These are phyloP conservation scores for Coregonus clupeaformis DNA, from an alignment of 2,113 vertebrate genomes.

Conservation along the genomic window DNA sequence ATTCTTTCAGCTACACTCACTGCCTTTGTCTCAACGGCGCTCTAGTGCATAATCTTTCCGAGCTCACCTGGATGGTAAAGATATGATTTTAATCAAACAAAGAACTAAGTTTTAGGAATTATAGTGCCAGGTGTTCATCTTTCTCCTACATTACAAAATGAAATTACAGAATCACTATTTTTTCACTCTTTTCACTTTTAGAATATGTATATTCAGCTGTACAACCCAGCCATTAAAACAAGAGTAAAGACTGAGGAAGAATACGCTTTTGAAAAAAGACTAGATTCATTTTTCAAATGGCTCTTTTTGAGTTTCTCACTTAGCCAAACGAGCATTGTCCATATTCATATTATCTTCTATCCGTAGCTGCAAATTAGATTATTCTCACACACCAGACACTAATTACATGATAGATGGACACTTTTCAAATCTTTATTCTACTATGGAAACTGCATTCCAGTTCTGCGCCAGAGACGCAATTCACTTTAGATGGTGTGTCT, in stretches of 20 bases:
- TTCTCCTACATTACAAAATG: not conserved
- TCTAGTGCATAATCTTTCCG: not conserved
- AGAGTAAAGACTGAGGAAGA: slow-evolving; percentile 32
- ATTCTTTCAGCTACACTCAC: not conserved
- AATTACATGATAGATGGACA: slow-evolving; percentile 65
- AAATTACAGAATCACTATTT: too few species aligned
- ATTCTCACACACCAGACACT: slow-evolving; percentile 49
- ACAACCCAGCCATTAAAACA: slow-evolving; percentile 18
- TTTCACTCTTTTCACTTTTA: slow-evolving; percentile 17
- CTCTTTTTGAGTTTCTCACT: slow-evolving; percentile 34
- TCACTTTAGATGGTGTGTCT: slow-evolving; percentile 29
- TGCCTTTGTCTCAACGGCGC: not conserved
- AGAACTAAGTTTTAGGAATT: not conserved
- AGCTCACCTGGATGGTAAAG: too few species aligned
- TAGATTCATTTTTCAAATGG: slow-evolving; percentile 37
- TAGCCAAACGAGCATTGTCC: slow-evolving; percentile 31
- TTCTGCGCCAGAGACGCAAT: slow-evolving; percentile 34
- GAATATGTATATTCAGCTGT: slow-evolving; percentile 23
- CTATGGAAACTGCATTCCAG: slow-evolving; percentile 53
- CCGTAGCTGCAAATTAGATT: slow-evolving; percentile 53
- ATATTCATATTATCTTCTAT: slow-evolving; percentile 50
- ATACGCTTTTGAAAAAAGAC: slow-evolving; percentile 30
- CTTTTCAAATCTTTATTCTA: slow-evolving; percentile 48
- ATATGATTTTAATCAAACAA: not conserved
- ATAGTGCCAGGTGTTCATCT: not conserved